Base-by-base conservation (phyloP, 2,888 invertebrate genomes). In the Strigamia transsilvanica region DNA sequence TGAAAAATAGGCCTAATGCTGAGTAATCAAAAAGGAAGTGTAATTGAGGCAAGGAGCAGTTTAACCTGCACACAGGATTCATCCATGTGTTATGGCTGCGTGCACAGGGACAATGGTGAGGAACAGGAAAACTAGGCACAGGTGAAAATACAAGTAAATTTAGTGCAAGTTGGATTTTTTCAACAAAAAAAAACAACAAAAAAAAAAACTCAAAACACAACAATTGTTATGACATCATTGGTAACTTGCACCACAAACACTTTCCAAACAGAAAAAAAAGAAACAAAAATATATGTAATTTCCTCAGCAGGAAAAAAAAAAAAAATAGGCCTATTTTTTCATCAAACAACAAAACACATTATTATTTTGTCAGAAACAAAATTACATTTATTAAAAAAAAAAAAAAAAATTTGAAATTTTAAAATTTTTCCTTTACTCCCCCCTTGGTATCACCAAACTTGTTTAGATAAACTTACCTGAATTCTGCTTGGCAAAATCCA, bases 71-170 rank as follows among this genome's bases (percentile, higher is more conserved):
- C 61, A 66, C 23, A 23, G 23, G 61, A 66, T 66, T 66, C 61
- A 66, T 12, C 61, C 23, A 66, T 23, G 61, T 66, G 61, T 66
- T 23, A 66, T 66, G 61, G 61, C 51, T 66, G 21, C 61, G 3
- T 66, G 61, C 21, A 66, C 61, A 66, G 61, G 61, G 61, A 66
- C 61, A 66, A 66, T 66, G 61, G 61, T 23, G 61, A 66, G 61
- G 61, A 66, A 66, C 18, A 21, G 61, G 12, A 66, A 46, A 66
- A 66, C n/a, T 66, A 66, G 61, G 23, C 12, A 23, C 61, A 66
- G 61, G 61, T 66, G 61, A 66, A 66, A 66, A 23, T 66, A 6
- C 61, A 66, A 18, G 61, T 66, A 23, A 66, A 23, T 21, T 66
- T 21, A 23, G 46, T 46, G 46, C 46, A 46, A 46, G 46, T 46